A percentile compares a stretch with the other conserved stretches of the same genome.
phyloP scores from a whole-genome alignment of 2,113 vertebrate species.

The Cavia aperea region DNA sequence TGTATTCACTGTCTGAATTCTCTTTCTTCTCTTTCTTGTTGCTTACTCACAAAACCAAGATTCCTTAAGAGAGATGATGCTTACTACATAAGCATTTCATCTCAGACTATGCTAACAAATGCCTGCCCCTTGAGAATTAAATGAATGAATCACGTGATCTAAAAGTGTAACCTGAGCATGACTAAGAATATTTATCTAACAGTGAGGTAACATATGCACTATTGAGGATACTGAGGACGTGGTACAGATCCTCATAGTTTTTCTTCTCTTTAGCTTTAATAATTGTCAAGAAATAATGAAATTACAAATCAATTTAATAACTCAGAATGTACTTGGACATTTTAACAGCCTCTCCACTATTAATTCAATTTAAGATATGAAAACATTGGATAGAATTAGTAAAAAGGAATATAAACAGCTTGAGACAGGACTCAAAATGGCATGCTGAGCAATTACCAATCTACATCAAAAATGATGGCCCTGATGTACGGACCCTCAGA shows the following conservation, averaged over 20 bases:
- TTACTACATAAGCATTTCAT: background rate
- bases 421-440: constrained; percentile 48
- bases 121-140: background rate
- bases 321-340: constrained; percentile 26
- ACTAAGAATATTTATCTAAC: background rate
- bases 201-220: background rate
- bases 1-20: background rate
- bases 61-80: background rate
- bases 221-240: background rate
- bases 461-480: constrained; percentile 42
- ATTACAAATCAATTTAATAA: constrained; percentile 44
- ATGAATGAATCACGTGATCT: background rate
- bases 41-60: background rate
- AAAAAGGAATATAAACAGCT: constrained; percentile 51
- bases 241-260: background rate
- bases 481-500: background rate
- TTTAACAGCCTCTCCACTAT: constrained; percentile 17
- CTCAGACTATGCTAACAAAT: background rate
- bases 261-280: background rate
- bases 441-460: constrained; percentile 56
- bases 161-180: background rate
- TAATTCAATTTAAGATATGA: constrained; percentile 40
- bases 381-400: constrained; percentile 53
- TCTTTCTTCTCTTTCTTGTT: background rate
- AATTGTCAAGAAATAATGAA: constrained; percentile 37